These are phyloP conservation scores for Euzophera pinguis DNA, from an alignment of 2,888 invertebrate genomes.

Conservation along the genomic window DNA sequence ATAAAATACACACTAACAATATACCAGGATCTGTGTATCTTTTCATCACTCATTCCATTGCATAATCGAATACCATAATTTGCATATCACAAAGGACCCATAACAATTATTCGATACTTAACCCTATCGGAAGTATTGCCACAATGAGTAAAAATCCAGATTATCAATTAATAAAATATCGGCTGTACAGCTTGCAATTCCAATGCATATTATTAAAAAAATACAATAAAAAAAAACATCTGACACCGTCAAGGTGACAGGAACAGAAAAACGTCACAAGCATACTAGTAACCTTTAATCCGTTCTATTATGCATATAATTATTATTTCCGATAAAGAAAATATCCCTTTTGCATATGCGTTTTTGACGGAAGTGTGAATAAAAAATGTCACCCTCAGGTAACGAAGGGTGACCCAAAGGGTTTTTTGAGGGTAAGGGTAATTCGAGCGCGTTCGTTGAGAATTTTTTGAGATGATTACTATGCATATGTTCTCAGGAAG, in stretches of 20 bases:
- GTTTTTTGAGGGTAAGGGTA: slow-evolving; percentile 59
- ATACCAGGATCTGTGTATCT: background rate
- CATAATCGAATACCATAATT: slow-evolving; percentile 15
- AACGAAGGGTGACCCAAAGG: slow-evolving; percentile 64
- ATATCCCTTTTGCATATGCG: slow-evolving; percentile 76
- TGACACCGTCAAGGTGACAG: slow-evolving; percentile 71
- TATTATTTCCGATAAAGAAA: slow-evolving; percentile 79
- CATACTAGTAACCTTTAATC: slow-evolving; percentile 68
- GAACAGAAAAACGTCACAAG: slow-evolving; percentile 60
- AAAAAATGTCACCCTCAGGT: slow-evolving; percentile 77
- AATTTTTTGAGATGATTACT: slow-evolving; percentile 67
- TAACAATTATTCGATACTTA: slow-evolving; percentile 27
- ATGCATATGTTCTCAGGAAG: slow-evolving; percentile 77
- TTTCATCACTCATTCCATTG: background rate
- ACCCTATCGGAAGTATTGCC: slow-evolving; percentile 33
- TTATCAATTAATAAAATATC: slow-evolving; percentile 58
- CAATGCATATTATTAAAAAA: slow-evolving; percentile 70
- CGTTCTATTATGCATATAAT: slow-evolving; percentile 78
- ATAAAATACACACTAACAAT: slow-evolving; percentile 6
- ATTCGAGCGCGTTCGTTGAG: slow-evolving; percentile 58
- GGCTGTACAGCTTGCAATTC: slow-evolving; percentile 52
- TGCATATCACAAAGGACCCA: slow-evolving; percentile 32
- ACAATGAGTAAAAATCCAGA: slow-evolving; percentile 37
- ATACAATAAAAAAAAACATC: slow-evolving; percentile 49
- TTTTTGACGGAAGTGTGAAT: slow-evolving; percentile 76